These are phyloP conservation scores for Marasmarcha lunaedactyla DNA, from an alignment of 2,888 invertebrate species.

Conservation along the genomic window DNA sequence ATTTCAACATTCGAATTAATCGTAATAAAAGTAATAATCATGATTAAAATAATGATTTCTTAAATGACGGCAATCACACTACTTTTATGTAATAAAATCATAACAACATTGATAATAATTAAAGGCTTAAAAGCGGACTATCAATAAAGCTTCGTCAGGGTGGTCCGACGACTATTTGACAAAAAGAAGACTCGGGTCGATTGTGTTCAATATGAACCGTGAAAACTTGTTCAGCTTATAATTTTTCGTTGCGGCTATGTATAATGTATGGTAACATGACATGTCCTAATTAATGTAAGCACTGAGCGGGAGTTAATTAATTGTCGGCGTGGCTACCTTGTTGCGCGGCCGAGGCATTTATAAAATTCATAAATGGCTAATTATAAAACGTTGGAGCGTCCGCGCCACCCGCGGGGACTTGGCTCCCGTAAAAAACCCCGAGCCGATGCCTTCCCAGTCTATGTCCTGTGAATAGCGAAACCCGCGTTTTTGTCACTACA, in stretches of 20 bases:
- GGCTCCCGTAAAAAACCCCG: conserved; percentile 32
- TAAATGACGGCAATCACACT: conserved; percentile 25
- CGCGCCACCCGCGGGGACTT: conserved; percentile 51
- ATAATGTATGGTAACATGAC: conserved; percentile 50
- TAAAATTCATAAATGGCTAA: conserved; percentile 65
- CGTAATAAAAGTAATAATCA: conserved; percentile 29
- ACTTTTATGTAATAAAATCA: conserved; percentile 33
- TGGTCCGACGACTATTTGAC: conserved; percentile 25
- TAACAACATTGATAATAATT: conserved; percentile 35
- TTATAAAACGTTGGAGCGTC: conserved; percentile 52
- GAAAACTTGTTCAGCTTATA: background rate
- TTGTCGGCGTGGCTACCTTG: conserved; percentile 43
- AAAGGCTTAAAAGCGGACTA: conserved; percentile 25
- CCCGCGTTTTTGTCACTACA: background rate
- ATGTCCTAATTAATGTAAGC: conserved; percentile 63
- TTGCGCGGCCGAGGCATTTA: conserved; percentile 61
- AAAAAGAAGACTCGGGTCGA: background rate
- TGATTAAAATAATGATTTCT: background rate
- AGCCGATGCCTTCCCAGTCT: background rate
- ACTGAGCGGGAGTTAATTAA: conserved; percentile 58
- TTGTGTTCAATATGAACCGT: too few relatives aligned
- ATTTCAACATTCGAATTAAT: conserved; percentile 40
- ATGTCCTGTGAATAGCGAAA: background rate
- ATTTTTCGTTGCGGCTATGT: conserved; percentile 22
- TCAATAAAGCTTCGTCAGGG: conserved; percentile 26